Conservation (phyloP, 2,113 vertebrate genomes). For the Brachyhypopomus occidentalis region DNA sequence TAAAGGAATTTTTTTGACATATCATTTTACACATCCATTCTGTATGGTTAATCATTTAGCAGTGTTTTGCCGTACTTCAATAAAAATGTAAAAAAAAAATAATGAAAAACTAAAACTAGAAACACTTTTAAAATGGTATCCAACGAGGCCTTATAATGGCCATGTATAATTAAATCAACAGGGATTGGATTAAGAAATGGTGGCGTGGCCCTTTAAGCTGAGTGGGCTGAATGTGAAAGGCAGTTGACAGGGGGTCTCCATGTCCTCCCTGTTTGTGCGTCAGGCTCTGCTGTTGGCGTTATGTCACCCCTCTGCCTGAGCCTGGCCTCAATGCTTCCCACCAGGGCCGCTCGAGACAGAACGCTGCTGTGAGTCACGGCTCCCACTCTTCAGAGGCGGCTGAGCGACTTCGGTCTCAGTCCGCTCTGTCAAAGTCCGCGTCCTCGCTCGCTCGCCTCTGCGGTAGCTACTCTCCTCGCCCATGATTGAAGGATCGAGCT, state of each 20-base stretch:
- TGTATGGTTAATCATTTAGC: too few species aligned
- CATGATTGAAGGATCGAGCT: slow-evolving; percentile 3
- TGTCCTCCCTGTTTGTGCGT: background rate
- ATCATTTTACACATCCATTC: too few species aligned
- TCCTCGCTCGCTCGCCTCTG: background rate
- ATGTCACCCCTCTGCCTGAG: background rate
- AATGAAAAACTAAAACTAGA: too few species aligned
- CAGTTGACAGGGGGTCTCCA: background rate
- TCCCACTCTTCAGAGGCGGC: background rate
- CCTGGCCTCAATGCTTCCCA: slow-evolving; percentile 39
- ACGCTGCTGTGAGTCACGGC: slow-evolving; percentile 34
- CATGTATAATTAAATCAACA: too few species aligned
- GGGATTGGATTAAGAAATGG: background rate
- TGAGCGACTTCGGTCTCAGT: background rate
- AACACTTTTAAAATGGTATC: too few species aligned
- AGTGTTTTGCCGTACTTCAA: too few species aligned
- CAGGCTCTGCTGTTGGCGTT: background rate
- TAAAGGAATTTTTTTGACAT: too few species aligned
- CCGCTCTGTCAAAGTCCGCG: background rate
- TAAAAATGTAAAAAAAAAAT: too few species aligned
- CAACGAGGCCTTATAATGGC: too few species aligned
- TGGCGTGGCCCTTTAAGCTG: background rate
- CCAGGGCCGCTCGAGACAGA: slow-evolving; percentile 27
- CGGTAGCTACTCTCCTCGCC: slow-evolving; percentile 10
- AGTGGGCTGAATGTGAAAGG: background rate